Percentiles rank a stretch among this genome's conserved stretches.
Conservation (phyloP, 2,888 invertebrate species). For the Brenthis hecate region DNA sequence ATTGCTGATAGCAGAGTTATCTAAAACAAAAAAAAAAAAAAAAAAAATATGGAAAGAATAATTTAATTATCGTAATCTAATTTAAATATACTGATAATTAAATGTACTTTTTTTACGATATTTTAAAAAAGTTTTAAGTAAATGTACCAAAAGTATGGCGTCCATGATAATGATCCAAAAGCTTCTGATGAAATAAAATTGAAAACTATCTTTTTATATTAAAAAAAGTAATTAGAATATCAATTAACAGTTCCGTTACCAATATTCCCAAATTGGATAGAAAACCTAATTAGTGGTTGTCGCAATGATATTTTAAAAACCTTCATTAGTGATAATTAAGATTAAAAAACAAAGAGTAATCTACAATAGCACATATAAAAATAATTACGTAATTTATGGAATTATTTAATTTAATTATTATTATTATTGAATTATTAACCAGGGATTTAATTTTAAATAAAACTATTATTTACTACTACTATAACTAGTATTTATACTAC, state of each 20-base stretch:
- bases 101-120: constrained; percentile 1
- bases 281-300: constrained; percentile 11
- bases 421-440: too few species aligned
- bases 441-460: too few species aligned
- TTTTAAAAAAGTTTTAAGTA: constrained; percentile 1
- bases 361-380: too few species aligned
- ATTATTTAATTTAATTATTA: too few species aligned
- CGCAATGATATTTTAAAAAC: constrained; percentile 6
- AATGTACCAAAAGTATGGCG: constrained; percentile 12
- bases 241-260: constrained; percentile 7
- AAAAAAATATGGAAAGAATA: background rate
- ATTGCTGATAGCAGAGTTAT: constrained; percentile 13
- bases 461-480: too few species aligned
- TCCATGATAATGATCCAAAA: constrained; percentile 15
- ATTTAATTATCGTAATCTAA: background rate
- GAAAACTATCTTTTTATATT: constrained; percentile 13
- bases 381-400: too few species aligned
- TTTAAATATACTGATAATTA: background rate
- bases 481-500: too few species aligned
- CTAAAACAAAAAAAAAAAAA: constrained; percentile 12
- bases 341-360: background rate
- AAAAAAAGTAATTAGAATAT: constrained; percentile 4
- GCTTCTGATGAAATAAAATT: background rate
- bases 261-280: constrained; percentile 7
- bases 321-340: constrained; percentile 10